Evolutionary conservation across 1,140 invertebrate species (phyloP), one percentile per base, ranked within the genome.

Genomic region (Ectropis grisescens): DNA sequence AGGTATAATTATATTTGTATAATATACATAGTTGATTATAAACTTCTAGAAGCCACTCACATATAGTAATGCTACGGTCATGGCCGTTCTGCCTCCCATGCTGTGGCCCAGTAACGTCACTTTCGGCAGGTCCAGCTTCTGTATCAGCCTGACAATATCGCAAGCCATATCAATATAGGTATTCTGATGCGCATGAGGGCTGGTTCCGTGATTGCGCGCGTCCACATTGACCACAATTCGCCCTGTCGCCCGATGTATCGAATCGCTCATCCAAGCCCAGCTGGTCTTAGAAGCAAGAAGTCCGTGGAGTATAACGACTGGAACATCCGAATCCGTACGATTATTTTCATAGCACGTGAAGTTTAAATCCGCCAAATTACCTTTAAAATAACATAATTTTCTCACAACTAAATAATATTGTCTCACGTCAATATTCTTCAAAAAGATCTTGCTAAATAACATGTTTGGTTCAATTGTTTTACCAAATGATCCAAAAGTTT

Each of bases 141-240:
- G 62, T 46, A 94, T 76, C 13, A 95, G 81, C 13, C 83, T 33
- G 0, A 84, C 58, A 15, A 97, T 56, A 83, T 98, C 96, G 37
- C 86, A 82, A 1, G 88, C 87, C 84, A 97, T 87, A 11, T 86
- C 75, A 0, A 54, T 36, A 67, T 96, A 96, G 11, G 84, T 85
- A 75, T 94, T 90, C 0, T 87, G 76, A 2, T 72, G 38, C 1
- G 85, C 79, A 57, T 96, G 94, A 0, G 91, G 91, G 62, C 94
- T 96, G 25, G 96, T 92, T 1, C 95, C 96, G 78, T 98, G 95
- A 76, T 97, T 97, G 54, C 95, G 85, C 1, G 90, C 88, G 84
- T 97, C 95, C 11, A 95, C 82, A 1, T 89, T 84, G 24, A 94
- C 87, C 80, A 46, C 59, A 9, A 41, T 23, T 13, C 41, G 58